Conservation (phyloP, 1,140 invertebrate species). For the Drosophila sulfurigaster region DNA sequence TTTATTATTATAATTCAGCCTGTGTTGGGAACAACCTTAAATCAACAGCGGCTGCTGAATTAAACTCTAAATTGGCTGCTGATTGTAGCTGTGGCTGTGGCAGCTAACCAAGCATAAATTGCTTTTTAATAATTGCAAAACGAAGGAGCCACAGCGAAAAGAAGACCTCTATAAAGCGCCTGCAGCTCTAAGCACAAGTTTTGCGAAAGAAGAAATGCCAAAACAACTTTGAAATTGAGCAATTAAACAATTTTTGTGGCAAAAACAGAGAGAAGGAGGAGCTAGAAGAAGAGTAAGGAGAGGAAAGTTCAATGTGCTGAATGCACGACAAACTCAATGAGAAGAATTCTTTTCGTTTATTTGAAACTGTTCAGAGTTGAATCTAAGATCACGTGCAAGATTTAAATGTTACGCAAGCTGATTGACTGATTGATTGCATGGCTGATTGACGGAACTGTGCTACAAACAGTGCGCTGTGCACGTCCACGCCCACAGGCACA, state of each 20-base stretch:
- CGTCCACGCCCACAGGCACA: conserved; percentile 48
- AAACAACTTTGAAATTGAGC: conserved; percentile 54
- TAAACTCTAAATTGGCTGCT: conserved; percentile 27
- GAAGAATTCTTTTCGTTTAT: neutral
- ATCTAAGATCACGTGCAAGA: conserved; percentile 54
- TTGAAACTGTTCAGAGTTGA: conserved; percentile 4
- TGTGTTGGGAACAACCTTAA: neutral
- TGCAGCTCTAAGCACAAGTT: conserved; percentile 44
- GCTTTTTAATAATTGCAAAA: conserved; percentile 55
- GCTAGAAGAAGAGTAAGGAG: neutral
- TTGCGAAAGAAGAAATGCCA: conserved; percentile 36
- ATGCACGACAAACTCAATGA: conserved; percentile 43
- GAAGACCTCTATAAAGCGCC: conserved; percentile 35
- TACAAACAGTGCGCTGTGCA: conserved; percentile 50
- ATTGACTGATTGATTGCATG: conserved; percentile 17
- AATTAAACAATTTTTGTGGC: conserved; percentile 55
- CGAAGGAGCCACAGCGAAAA: conserved; percentile 16
- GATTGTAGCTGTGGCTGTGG: neutral
- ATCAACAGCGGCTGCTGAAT: conserved; percentile 9
- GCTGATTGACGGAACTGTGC: conserved; percentile 75
- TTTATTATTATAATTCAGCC: neutral
- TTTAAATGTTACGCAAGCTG: conserved; percentile 54
- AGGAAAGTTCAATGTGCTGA: conserved; percentile 63
- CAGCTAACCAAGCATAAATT: conserved; percentile 35
- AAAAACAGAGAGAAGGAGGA: neutral